Evolutionary conservation across 2,113 vertebrate genomes (phyloP).

Genomic region (Eclectus roratus): DNA sequence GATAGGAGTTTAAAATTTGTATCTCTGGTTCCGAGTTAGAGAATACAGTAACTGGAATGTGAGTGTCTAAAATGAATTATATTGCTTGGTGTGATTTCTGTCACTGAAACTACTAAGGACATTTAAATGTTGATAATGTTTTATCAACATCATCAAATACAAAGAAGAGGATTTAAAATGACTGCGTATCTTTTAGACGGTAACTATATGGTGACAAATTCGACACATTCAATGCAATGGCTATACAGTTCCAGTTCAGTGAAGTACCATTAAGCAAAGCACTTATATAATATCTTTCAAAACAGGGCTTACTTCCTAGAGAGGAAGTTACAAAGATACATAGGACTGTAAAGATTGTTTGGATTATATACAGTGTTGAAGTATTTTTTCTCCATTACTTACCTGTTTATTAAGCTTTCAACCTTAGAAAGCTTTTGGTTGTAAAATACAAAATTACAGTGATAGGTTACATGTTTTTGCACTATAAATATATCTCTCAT

Average conservation of each 20-base stretch:
- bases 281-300: not conserved
- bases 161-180: not conserved
- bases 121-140: conserved; percentile 19
- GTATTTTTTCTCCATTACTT: not conserved
- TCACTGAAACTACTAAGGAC: not conserved
- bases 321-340: not conserved
- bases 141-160: not conserved
- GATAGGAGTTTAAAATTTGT: not conserved
- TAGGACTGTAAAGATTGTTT: not conserved
- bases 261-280: not conserved
- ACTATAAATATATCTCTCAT: not conserved
- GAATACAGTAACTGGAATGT: not conserved
- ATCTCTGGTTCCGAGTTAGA: not conserved
- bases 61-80: conserved; percentile 10
- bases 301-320: not conserved
- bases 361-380: not conserved
- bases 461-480: not conserved
- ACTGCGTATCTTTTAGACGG: not conserved
- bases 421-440: not conserved
- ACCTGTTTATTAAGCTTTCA: not conserved
- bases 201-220: not conserved
- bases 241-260: not conserved
- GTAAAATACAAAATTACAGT: not conserved
- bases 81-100: conserved; percentile 15
- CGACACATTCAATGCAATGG: not conserved